Conservation (phyloP, 1,140 invertebrate genomes). For the Lineus longissimus region DNA sequence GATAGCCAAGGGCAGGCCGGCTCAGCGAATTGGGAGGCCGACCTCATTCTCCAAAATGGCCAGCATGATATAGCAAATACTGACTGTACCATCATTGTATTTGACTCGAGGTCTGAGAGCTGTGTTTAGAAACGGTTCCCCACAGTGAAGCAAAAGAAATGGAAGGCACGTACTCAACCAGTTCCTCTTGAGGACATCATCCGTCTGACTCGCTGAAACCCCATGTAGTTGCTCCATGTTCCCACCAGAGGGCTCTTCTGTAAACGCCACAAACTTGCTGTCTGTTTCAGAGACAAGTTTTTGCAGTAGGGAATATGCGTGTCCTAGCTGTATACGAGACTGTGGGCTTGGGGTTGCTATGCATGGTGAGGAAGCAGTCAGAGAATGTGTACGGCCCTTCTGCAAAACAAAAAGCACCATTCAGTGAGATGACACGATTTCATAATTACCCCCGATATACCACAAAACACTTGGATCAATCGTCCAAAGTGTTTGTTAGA, state of each 20-base stretch:
- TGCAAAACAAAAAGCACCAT: conserved; percentile 6
- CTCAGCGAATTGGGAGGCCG: no score
- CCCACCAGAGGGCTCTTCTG: conserved; percentile 55
- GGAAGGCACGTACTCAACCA: conserved; percentile 77
- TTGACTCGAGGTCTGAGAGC: no score
- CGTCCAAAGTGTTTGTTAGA: no score
- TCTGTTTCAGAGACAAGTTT: conserved; percentile 92
- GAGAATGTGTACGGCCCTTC: conserved; percentile 18
- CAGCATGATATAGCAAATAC: no score
- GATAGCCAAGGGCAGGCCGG: no score
- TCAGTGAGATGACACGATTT: no score
- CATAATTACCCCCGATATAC: no score
- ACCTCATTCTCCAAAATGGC: no score
- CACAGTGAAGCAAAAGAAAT: conserved; percentile 2
- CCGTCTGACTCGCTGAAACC: conserved; percentile 77
- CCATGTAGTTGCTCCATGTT: conserved; percentile 74
- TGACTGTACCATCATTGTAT: no score
- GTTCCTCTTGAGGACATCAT: conserved; percentile 84
- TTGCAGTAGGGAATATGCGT: conserved; percentile 79
- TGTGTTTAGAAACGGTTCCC: no score
- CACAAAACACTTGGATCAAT: no score
- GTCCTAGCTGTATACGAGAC: conserved; percentile 61
- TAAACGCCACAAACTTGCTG: conserved; percentile 88
- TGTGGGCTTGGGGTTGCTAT: conserved; percentile 30
- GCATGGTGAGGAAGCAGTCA: conserved; percentile 25